Conservation (phyloP, 2,113 vertebrate genomes). For the Pterophyllum scalare region DNA sequence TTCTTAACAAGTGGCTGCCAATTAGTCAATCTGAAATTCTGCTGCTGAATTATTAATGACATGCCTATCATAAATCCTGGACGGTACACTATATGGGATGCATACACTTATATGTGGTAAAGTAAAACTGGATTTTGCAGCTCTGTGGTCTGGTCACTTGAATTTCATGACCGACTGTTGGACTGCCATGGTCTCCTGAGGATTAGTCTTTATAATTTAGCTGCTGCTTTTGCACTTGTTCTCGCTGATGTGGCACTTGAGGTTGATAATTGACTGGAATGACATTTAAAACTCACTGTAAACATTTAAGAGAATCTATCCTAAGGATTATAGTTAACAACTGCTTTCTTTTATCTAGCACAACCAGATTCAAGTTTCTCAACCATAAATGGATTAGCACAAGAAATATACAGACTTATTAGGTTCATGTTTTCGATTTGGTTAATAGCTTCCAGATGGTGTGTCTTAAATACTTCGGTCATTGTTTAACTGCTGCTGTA, state of each 20-base stretch:
- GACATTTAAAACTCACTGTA: background rate
- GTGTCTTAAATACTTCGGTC: background rate
- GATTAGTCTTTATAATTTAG: background rate
- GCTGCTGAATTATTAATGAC: slow-evolving; percentile 1
- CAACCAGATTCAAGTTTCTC: background rate
- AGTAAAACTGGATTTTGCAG: background rate
- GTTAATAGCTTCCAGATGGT: background rate
- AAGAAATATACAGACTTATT: background rate
- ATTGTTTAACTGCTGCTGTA: background rate
- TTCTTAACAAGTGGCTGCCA: too few relatives aligned
- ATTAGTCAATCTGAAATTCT: background rate
- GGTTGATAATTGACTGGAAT: background rate
- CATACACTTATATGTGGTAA: background rate
- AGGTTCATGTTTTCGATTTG: background rate
- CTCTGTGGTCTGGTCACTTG: background rate
- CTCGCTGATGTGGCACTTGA: background rate
- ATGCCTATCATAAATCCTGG: background rate
- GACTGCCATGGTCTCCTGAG: background rate
- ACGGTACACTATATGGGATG: background rate
- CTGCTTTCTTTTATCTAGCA: background rate
- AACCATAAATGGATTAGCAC: background rate
- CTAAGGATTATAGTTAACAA: too few relatives aligned
- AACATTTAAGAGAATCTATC: background rate
- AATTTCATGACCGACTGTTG: background rate
- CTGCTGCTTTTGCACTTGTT: background rate